phyloP scores from a whole-genome alignment of 2,888 invertebrate genomes.

The Lepidochitona cinerea region DNA sequence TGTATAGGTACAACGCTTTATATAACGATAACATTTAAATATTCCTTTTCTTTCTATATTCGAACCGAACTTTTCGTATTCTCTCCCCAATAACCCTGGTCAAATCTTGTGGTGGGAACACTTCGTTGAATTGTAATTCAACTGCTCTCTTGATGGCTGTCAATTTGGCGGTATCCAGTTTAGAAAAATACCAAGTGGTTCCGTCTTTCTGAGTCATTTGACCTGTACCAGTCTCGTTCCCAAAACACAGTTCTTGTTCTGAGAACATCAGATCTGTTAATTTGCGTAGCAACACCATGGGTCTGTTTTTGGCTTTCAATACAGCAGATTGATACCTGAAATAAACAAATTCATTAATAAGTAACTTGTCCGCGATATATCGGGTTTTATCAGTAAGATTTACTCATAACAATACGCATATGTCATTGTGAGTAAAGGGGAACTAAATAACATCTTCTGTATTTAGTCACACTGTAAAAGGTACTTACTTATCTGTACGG shows the following conservation, averaged over 20 bases:
- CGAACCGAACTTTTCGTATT: not conserved
- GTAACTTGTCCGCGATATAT: too few species aligned
- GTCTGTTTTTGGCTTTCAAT: not conserved
- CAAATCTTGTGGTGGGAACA: not conserved
- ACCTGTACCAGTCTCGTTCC: not conserved
- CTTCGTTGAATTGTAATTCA: not conserved
- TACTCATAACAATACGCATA: too few species aligned
- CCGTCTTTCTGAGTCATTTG: not conserved
- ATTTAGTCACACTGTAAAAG: too few species aligned
- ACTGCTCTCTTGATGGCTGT: not conserved
- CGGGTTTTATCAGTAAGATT: too few species aligned
- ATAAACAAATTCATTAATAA: too few species aligned
- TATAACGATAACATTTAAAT: too few species aligned
- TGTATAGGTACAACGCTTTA: too few species aligned
- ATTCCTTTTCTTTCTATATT: not conserved
- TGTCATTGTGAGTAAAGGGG: too few species aligned
- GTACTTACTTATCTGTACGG: too few species aligned
- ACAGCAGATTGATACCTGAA: not conserved
- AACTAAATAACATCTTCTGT: too few species aligned
- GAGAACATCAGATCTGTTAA: not conserved
- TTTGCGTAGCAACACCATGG: not conserved
- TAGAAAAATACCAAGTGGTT: not conserved
- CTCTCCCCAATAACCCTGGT: not conserved
- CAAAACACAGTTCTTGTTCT: not conserved
- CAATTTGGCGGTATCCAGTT: not conserved